phyloP scores from a whole-genome alignment of 2,113 vertebrate genomes.

The Chaetodon auriga region DNA sequence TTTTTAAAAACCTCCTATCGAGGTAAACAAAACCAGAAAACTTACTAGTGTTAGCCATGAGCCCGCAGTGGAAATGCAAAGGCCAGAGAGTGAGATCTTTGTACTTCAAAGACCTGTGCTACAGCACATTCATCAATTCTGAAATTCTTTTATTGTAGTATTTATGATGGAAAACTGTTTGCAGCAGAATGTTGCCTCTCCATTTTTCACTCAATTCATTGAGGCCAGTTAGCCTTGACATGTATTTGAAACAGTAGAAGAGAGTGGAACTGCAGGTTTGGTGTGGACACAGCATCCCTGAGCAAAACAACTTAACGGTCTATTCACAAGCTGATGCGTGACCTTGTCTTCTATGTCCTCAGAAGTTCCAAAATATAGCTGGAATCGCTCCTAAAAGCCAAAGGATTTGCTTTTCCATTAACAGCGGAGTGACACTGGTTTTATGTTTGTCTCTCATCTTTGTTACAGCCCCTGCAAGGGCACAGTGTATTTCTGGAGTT shows the following conservation, averaged over 20 bases:
- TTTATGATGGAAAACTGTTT: slow-evolving; percentile 45
- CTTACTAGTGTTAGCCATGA: neutral
- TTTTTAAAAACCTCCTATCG: neutral
- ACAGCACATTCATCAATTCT: slow-evolving; percentile 13
- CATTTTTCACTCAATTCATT: slow-evolving; percentile 27
- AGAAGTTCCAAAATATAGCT: slow-evolving; percentile 63
- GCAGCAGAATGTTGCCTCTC: slow-evolving; percentile 20
- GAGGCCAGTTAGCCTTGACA: slow-evolving; percentile 64
- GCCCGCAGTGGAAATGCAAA: neutral
- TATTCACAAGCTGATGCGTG: slow-evolving; percentile 56
- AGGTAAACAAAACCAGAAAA: neutral
- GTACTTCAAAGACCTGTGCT: neutral
- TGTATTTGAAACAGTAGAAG: slow-evolving; percentile 53
- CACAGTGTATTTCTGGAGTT: slow-evolving; percentile 32
- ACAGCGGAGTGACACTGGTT: slow-evolving; percentile 53
- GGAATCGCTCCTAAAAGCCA: slow-evolving; percentile 64
- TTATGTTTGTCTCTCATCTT: slow-evolving; percentile 45
- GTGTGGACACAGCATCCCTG: slow-evolving; percentile 41
- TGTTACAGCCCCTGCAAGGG: slow-evolving; percentile 46
- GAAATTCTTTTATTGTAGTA: neutral
- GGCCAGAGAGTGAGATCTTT: neutral
- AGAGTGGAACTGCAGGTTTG: slow-evolving; percentile 43
- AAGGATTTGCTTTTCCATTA: slow-evolving; percentile 70
- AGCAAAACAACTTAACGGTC: slow-evolving; percentile 72
- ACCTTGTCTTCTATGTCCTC: slow-evolving; percentile 65